Percentiles rank a stretch among this genome's conserved stretches.
phyloP scores from a whole-genome alignment of 1,140 invertebrate species.

The Neomicropteryx cornuta region DNA sequence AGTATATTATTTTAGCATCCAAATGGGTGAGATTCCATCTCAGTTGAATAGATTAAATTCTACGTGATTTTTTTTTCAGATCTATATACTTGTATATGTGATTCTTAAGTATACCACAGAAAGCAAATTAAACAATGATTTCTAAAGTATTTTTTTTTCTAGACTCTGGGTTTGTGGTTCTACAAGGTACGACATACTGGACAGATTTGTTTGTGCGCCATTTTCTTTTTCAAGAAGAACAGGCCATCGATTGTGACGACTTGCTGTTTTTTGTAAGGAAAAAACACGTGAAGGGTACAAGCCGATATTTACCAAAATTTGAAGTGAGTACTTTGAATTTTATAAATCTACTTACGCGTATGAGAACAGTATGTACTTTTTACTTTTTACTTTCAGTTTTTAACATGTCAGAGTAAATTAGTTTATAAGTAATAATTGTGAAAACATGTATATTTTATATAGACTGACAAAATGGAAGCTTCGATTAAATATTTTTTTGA shows the following conservation, averaged over 20 bases:
- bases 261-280: conserved; percentile 93
- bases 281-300: conserved; percentile 75
- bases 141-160: no score
- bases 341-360: conserved; percentile 2
- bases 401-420: neutral
- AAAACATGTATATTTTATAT: no score
- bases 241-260: conserved; percentile 84
- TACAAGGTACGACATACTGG: conserved; percentile 91
- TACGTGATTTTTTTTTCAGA: no score
- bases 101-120: no score
- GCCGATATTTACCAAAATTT: conserved; percentile 77
- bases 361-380: neutral
- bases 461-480: no score
- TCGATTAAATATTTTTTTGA: no score
- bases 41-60: no score
- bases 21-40: no score
- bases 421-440: neutral
- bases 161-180: conserved; percentile 83
- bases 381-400: neutral
- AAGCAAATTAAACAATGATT: no score
- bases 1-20: no score
- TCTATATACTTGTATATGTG: no score
- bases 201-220: conserved; percentile 90
- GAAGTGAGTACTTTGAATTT: conserved; percentile 45
- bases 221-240: conserved; percentile 77